Base-by-base conservation (phyloP, 2,888 invertebrate genomes). In the Diachrysia chrysitis region DNA sequence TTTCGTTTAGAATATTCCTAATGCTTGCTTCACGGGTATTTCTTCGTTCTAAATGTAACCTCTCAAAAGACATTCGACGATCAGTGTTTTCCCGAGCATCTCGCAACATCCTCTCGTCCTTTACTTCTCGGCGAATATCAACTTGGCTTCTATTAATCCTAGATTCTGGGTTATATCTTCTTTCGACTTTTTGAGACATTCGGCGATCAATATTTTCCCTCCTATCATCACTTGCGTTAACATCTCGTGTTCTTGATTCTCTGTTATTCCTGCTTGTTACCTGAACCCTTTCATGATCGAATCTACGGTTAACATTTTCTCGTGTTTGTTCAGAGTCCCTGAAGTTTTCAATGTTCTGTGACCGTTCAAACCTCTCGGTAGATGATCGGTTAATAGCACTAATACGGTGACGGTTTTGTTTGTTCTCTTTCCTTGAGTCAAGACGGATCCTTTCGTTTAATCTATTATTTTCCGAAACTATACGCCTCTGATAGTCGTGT, bases 221-320 rank as follows among this genome's bases (percentile, higher is more conserved):
- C 21, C 19, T 21, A 5, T 32, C 17, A 17, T 29, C 17, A 19
- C 6, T n/a, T 3, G 16, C 48, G 4, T 32, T 48, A 14, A 29
- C 32, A 21, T 56, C 19, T 12, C 19, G 19, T 19, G 10, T 37
- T 48, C 7, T 51, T 14, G 35, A n/a, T 32, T 63, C 68, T 54
- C 61, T 61, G 12, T 19, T 54, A 35, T 63, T 59, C 21, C 42
- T 63, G 2, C 51, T 59, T 46, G 63, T 32, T 5, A 29, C n/a
- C 42, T 32, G 68, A 7, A 53, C 61, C 25, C 58, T 65, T 37
- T 79, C 48, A 5, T 46, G 25, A 55, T 60, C 71, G 48, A 32
- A 25, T 56, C 17, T 71, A 37, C 57, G 58, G 48, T 67, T 58
- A 32, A 35, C 55, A 56, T 69, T 81, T 70, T 71, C 68, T 14